phyloP scores from a whole-genome alignment of 2,797 vertebrate genomes.

The Micropoecilia bifurca region DNA sequence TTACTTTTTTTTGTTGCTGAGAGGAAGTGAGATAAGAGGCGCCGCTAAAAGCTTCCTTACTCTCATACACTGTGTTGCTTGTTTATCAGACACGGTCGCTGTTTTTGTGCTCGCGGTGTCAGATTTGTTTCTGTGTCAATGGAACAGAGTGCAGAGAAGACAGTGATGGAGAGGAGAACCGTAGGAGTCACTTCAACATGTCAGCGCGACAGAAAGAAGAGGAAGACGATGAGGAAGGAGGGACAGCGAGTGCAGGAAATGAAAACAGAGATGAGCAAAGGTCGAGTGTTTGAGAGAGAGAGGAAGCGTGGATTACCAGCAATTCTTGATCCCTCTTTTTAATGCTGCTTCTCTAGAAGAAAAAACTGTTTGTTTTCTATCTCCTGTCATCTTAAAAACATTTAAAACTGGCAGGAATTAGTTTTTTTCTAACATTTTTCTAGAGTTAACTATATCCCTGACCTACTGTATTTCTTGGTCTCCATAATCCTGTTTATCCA shows the following conservation, averaged over 20 bases:
- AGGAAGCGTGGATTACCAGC: slow-evolving; percentile 50
- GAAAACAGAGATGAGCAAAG: slow-evolving; percentile 49
- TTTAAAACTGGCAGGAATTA: neutral
- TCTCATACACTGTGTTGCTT: slow-evolving; percentile 54
- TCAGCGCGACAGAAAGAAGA: slow-evolving; percentile 52
- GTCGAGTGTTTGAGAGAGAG: slow-evolving; percentile 58
- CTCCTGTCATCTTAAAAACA: slow-evolving; percentile 18
- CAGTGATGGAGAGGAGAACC: slow-evolving; percentile 45
- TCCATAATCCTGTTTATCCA: too few relatives aligned
- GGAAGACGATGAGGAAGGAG: slow-evolving; percentile 44
- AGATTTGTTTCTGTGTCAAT: slow-evolving; percentile 27
- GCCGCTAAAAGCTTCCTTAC: slow-evolving; percentile 62
- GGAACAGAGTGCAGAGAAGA: slow-evolving; percentile 25
- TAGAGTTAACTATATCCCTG: too few relatives aligned
- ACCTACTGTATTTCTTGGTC: too few relatives aligned
- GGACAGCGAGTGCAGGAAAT: slow-evolving; percentile 29
- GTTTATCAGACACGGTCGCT: slow-evolving; percentile 63
- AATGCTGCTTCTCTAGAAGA: slow-evolving; percentile 37
- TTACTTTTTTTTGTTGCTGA: slow-evolving; percentile 38
- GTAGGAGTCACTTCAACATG: slow-evolving; percentile 46
- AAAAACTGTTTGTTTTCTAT: slow-evolving; percentile 29
- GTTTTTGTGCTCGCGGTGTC: slow-evolving; percentile 27
- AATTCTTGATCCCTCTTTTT: slow-evolving; percentile 37
- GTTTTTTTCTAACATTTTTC: neutral
- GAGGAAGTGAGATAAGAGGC: slow-evolving; percentile 71